Percentiles rank a stretch among this genome's conserved stretches.
These are phyloP conservation scores for Rhipidura dahli DNA, from an alignment of 2,113 vertebrate species.

Conservation along the genomic window DNA sequence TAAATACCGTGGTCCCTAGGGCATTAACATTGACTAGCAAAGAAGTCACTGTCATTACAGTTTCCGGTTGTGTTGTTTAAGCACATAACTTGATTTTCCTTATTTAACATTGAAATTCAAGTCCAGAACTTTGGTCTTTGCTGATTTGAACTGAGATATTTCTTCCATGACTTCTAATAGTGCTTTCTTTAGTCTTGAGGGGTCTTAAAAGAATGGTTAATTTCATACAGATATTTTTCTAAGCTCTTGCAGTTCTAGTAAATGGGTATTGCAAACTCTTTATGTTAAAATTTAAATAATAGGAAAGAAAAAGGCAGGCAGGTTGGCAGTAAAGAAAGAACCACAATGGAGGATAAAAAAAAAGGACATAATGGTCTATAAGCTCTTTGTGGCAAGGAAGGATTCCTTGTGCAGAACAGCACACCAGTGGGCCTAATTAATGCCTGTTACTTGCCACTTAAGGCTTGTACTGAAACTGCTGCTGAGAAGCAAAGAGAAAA, in stretches of 20 bases:
- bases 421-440: neutral
- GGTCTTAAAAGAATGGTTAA: neutral
- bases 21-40: neutral
- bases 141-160: neutral
- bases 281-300: neutral
- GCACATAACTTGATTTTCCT: neutral
- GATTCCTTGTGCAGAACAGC: neutral
- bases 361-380: neutral
- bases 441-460: neutral
- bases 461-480: neutral
- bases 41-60: neutral
- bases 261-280: neutral
- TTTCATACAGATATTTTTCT: neutral
- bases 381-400: neutral
- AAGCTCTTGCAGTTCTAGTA: neutral
- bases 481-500: neutral
- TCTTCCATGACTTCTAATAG: neutral
- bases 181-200: neutral
- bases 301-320: neutral
- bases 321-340: neutral
- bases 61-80: neutral
- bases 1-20: neutral
- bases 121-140: neutral
- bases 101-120: neutral
- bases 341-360: neutral